phyloP scores from a whole-genome alignment of 2,888 invertebrate genomes.

The Crossocerus cetratus region DNA sequence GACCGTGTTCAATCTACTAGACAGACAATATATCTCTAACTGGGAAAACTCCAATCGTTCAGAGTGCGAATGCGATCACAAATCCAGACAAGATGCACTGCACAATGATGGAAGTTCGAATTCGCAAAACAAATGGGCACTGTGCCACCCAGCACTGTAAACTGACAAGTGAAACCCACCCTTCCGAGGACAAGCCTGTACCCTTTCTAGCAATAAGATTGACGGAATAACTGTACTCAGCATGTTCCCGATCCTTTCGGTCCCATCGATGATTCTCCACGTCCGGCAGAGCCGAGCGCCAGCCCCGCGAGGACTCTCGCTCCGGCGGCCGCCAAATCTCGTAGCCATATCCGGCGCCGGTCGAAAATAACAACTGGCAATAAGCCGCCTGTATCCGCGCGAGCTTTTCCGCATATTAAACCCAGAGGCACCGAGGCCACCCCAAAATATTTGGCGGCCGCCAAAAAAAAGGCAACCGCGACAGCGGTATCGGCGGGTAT shows the following conservation, averaged over 20 bases:
- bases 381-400: conserved; percentile 66
- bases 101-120: too few relatives aligned
- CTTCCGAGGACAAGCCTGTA: too few relatives aligned
- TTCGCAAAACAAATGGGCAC: too few relatives aligned
- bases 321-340: neutral
- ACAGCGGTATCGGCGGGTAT: neutral
- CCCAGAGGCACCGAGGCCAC: conserved; percentile 42
- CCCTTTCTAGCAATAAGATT: too few relatives aligned
- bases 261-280: neutral
- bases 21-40: conserved; percentile 8
- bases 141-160: too few relatives aligned
- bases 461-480: conserved; percentile 28
- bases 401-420: conserved; percentile 73
- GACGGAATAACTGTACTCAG: conserved; percentile 16
- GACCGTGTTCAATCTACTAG: conserved; percentile 27
- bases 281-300: neutral
- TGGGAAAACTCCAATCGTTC: too few relatives aligned
- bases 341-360: conserved; percentile 45
- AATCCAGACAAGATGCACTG: too few relatives aligned
- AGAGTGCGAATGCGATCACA: too few relatives aligned
- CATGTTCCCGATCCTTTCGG: conserved; percentile 22
- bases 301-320: conserved; percentile 1
- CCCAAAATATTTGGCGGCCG: conserved; percentile 49
- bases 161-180: too few relatives aligned
- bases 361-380: conserved; percentile 71